Evolutionary conservation across 2,113 vertebrate genomes (phyloP), one percentile per base, ranked within the genome.

Genomic region (Thinocorus orbignyianus): DNA sequence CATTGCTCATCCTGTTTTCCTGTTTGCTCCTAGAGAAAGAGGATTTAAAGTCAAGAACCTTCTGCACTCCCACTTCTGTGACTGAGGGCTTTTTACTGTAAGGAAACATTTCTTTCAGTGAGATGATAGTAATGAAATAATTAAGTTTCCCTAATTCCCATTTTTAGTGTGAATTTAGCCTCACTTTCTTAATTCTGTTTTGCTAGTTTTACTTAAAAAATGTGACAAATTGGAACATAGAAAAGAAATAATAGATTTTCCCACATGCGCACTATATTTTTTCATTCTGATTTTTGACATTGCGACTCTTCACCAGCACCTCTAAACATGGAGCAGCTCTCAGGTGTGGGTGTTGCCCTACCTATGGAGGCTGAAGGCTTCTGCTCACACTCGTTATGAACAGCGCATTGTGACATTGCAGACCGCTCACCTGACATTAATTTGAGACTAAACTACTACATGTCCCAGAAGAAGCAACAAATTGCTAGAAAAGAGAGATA

Each of bases 221-320:
- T 12, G 17, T 37, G 35, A 25, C 6, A 48, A 42, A 57, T 28
- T 49, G 6, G 42, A 78, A 39, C 30, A 26, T 7, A 37, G 33
- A 91, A 79, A 14, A 42, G n/a, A 57, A 41, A 30, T 6, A 35
- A 24, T 4, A 37, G 44, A n/a, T 39, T 60, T 49, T 9, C 4
- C 13, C 48, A 41, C 41, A 41, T n/a, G n/a, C 23, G 24, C 2
- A 0, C 8, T 5, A 0, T 28, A 64, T 55, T 25, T 39, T 74
- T 73, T 81, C 5, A n/a, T 76, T 76, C 17, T 68, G 3, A 26
- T 18, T 87, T 89, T 86, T 86, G 31, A 12, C 10, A 5, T 49
- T 71, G 26, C 4, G 5, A 22, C 64, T 92, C 41, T 66, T 73
- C 41, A 37, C 24, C 61, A 54, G 37, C 42, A 64, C 68, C 30